Conservation (phyloP, 2,113 vertebrate species). For the Myrmecobius fasciatus region DNA sequence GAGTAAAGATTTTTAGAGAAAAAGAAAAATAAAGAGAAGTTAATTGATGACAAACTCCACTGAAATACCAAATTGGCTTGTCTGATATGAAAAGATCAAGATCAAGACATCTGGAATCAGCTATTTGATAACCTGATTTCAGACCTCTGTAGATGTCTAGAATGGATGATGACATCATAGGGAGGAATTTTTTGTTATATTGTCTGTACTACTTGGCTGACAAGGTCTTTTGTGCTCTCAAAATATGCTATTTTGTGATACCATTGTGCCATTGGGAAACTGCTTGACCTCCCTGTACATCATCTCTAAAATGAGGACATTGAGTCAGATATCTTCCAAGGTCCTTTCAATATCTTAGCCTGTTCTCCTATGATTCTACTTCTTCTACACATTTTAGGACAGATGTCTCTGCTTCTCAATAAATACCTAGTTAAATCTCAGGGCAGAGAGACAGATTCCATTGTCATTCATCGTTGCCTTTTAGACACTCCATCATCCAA, state of each 20-base stretch:
- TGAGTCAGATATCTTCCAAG: neutral
- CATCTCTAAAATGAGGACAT: neutral
- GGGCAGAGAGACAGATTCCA: neutral
- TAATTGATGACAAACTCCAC: neutral
- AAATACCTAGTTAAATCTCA: neutral
- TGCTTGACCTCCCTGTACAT: neutral
- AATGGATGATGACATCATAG: neutral
- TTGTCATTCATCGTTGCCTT: neutral
- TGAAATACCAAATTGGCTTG: neutral
- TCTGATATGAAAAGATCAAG: neutral
- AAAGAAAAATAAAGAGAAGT: neutral
- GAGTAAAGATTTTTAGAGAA: neutral
- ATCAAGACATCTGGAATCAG: neutral
- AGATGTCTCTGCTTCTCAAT: neutral
- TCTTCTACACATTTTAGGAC: neutral
- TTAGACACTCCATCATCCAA: neutral
- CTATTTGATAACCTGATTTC: neutral
- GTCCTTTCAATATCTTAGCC: neutral
- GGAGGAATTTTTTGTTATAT: neutral
- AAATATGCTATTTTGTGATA: neutral
- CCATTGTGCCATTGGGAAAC: neutral
- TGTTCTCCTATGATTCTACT: neutral
- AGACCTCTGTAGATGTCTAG: accelerated
- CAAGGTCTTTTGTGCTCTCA: neutral
- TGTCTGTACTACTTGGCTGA: neutral